These are phyloP conservation scores for Syngnathus scovelli DNA, from an alignment of 2,113 vertebrate species.

Conservation along the genomic window DNA sequence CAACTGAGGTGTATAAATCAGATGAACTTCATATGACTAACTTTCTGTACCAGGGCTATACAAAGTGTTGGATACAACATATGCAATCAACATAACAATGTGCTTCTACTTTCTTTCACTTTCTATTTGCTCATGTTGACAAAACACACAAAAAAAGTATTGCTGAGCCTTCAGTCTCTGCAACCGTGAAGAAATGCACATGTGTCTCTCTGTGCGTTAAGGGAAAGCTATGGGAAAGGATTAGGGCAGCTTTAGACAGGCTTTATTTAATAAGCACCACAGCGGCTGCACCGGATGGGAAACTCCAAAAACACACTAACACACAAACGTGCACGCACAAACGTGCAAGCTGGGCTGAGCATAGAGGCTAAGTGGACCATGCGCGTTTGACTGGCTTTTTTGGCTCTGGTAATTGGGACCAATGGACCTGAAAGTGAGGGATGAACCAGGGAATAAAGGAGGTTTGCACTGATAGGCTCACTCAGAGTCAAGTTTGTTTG, in stretches of 20 bases:
- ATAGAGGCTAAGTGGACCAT: conserved; percentile 11
- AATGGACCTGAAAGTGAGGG: conserved; percentile 65
- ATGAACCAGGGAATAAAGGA: conserved; percentile 62
- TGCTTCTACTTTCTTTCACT: conserved; percentile 3
- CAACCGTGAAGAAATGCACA: conserved; percentile 53
- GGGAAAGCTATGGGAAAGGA: conserved; percentile 72
- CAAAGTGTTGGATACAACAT: background rate
- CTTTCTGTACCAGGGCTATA: background rate
- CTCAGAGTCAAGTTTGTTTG: conserved; percentile 14
- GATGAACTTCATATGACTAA: background rate
- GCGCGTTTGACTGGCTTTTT: conserved; percentile 41
- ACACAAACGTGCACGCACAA: conserved; percentile 15
- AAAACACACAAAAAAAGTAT: conserved; percentile 53
- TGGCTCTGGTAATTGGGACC: conserved; percentile 67
- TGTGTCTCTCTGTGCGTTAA: conserved; percentile 46
- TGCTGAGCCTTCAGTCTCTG: conserved; percentile 61
- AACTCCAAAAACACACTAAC: conserved; percentile 44
- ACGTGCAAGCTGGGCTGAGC: conserved; percentile 21
- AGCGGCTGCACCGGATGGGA: conserved; percentile 65
- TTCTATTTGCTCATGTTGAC: conserved; percentile 37
- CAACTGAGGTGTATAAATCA: background rate
- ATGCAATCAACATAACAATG: background rate
- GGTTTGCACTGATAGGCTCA: conserved; percentile 58
- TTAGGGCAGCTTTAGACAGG: conserved; percentile 71
- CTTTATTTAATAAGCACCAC: conserved; percentile 74